A percentile compares a stretch with the other conserved stretches of the same genome.
These are phyloP conservation scores for Cyrtorhinus lividipennis DNA, from an alignment of 1,140 invertebrate genomes.

Conservation along the genomic window DNA sequence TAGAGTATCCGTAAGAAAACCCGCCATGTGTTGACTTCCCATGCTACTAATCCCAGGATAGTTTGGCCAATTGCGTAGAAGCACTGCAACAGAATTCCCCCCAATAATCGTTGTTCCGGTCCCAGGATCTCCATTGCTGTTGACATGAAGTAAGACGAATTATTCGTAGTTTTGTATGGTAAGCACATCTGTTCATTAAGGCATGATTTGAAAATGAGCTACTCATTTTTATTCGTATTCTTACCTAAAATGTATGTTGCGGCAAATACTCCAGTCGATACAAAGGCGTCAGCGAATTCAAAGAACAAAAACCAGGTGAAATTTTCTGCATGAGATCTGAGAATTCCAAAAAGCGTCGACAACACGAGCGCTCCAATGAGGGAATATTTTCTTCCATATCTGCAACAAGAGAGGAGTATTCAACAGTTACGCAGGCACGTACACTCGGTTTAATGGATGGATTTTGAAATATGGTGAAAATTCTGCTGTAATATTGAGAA, in stretches of 20 bases:
- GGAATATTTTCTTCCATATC: neutral
- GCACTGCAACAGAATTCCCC: neutral
- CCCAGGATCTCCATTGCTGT: constrained; percentile 1
- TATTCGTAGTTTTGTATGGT: too few relatives aligned
- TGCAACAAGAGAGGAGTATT: too few relatives aligned
- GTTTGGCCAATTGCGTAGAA: neutral
- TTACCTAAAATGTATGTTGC: neutral
- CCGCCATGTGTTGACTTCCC: neutral
- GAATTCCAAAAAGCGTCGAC: neutral
- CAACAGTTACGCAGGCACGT: too few relatives aligned
- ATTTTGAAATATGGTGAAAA: too few relatives aligned
- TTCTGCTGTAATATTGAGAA: too few relatives aligned
- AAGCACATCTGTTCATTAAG: too few relatives aligned
- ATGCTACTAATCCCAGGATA: neutral
- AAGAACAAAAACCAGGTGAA: neutral
- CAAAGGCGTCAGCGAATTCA: neutral
- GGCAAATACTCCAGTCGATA: neutral
- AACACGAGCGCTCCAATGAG: neutral
- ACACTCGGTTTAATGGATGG: too few relatives aligned
- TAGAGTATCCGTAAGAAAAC: neutral
- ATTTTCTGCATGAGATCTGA: neutral
- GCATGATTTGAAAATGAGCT: too few relatives aligned
- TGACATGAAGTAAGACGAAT: too few relatives aligned
- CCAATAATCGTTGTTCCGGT: neutral
- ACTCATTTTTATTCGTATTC: too few relatives aligned